Evolutionary conservation across 2,113 vertebrate genomes (phyloP), one percentile per base, ranked within the genome.

Genomic region (Heterocephalus glaber): DNA sequence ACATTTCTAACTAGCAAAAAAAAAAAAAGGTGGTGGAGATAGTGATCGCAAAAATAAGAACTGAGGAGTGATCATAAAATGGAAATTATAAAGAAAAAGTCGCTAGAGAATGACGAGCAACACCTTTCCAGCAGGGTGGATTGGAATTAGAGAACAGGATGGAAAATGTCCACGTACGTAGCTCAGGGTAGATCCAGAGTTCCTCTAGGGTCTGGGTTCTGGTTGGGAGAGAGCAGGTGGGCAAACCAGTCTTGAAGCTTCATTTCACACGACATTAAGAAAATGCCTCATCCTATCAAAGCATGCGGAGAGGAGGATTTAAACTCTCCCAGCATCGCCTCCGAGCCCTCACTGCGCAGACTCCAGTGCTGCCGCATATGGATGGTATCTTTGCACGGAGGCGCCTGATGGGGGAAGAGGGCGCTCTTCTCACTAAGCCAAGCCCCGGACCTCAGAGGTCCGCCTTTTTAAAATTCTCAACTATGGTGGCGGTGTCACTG

Each of bases 351-450:
- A 13, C 19, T n/a, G 54, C 7, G 35, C 5, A 9, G 28, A 58
- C 4, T 41, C 9, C 0, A 1, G 12, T 38, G 56, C 26, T 44
- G 13, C 38, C 4, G 26, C 4, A 9, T 20, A 5, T 0, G 0
- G 16, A 35, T 11, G 28, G 14, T n/a, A 20, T 33, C 26, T n/a
- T n/a, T 26, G 52, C 14, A 20, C 52, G 77, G 77, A 84, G 77
- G 47, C 79, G 60, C n/a, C 72, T 35, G 28, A n/a, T 1, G 22
- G 22, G 22, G 47, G 10, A 47, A 5, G 38, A 33, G 35, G 52
- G 30, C 8, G 22, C 22, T 74, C 4, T 44, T 66, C 52, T 66
- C 11, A 19, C n/a, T 44, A 84, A 60, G 38, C 44, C 33, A 24
- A 0, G 1, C 19, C 63, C n/a, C 30, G 61, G 30, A 17, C 26